Evolutionary conservation across 2,797 vertebrate species (phyloP), one percentile per base, ranked within the genome.

Genomic region (Sylvia borin): DNA sequence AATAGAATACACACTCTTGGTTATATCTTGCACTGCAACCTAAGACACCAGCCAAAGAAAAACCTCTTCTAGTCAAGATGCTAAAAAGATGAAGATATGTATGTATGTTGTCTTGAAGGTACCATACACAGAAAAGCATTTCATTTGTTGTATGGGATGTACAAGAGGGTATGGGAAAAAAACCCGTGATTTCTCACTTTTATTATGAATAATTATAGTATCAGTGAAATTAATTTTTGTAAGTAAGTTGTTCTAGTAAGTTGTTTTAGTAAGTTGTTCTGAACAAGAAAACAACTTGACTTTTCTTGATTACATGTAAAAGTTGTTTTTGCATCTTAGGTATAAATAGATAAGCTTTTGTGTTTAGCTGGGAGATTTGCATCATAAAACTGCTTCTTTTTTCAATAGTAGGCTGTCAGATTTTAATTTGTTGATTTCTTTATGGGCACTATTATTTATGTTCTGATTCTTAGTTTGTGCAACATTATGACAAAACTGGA

Each of bases 281-380:
- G 45, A 72, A 43, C 15, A 64, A 27, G 18, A 42, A 68, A 45
- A 19, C n/a, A 36, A 67, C 26, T 29, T 73, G 15, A 38, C 13
- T 15, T 45, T 72, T 68, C 66, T 32, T 26, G 8, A 18, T 64
- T 60, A 2, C 60, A 42, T 90, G 75, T 16, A 26, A 50, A 66
- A 70, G 20, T 17, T 4, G 4, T 11, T 50, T 81, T 85, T 26
- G 7, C 4, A 20, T 75, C 1, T 3, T 0, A 1, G 43, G 4
- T 51, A 6, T 51, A 31, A 84, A 43, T 34, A 71, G 18, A 11
- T 66, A n/a, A 12, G 14, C 7, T 55, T 34, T 7, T 40, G 9
- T 76, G 29, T 65, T 11, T 72, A 65, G n/a, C 27, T 78, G 19
- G 4, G 26, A 68, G 36, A 48, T 83, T 53, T 88, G 19, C 26